Conservation (phyloP, 2,797 vertebrate genomes). For the Ambastaia sidthimunki region DNA sequence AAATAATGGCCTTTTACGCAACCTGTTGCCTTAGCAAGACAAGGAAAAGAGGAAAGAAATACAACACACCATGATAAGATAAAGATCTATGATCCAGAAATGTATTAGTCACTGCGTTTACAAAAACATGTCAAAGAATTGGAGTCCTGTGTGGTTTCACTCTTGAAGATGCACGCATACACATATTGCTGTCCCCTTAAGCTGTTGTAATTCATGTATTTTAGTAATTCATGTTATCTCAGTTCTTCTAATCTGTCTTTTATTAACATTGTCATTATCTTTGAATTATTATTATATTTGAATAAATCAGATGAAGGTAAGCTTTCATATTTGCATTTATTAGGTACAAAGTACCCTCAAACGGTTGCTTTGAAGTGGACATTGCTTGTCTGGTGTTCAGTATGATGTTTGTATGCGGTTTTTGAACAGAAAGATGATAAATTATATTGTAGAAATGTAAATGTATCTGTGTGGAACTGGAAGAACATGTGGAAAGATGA, state of each 20-base stretch:
- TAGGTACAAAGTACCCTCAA: not conserved
- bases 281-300: too few species aligned
- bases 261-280: too few species aligned
- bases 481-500: too few species aligned
- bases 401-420: too few species aligned
- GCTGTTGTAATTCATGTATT: not conserved
- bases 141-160: slow-evolving; percentile 33
- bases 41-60: slow-evolving; percentile 39
- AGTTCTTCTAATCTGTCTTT: too few species aligned
- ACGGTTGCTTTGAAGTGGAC: not conserved
- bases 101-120: slow-evolving; percentile 48
- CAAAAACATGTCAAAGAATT: slow-evolving; percentile 33
- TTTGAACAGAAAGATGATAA: too few species aligned
- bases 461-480: too few species aligned
- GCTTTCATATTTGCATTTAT: not conserved
- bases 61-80: slow-evolving; percentile 49
- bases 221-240: too few species aligned
- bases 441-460: too few species aligned
- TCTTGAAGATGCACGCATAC: slow-evolving; percentile 12
- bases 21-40: slow-evolving; percentile 43
- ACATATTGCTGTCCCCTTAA: not conserved
- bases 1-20: slow-evolving; percentile 48
- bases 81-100: slow-evolving; percentile 50
- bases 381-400: not conserved
- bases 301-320: too few species aligned